A percentile compares a stretch with the other conserved stretches of the same genome.
Evolutionary conservation across 2,797 vertebrate genomes (phyloP).

Genomic region (Etheostoma perlongum): DNA sequence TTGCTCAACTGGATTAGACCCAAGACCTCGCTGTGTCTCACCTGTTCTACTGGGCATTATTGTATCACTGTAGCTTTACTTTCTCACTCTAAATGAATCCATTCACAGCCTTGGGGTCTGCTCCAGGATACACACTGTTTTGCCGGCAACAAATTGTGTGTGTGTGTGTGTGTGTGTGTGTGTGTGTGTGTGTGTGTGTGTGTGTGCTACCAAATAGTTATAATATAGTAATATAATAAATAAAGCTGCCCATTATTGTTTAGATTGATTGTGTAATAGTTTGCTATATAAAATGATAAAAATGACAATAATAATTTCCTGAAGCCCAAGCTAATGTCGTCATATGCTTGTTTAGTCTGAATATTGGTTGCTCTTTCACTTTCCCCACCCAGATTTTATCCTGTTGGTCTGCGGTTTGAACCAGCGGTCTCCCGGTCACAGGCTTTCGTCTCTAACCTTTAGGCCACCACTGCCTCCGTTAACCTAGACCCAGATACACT

Average conservation of each 20-base stretch:
- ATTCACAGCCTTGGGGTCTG: conserved; percentile 62
- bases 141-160: conserved; percentile 45
- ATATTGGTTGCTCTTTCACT: too few species aligned
- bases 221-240: too few species aligned
- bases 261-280: background rate
- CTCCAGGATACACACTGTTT: conserved; percentile 46
- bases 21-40: conserved; percentile 71
- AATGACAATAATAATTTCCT: background rate
- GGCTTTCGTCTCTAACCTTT: too few species aligned
- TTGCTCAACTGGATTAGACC: conserved; percentile 59
- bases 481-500: background rate
- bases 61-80: conserved; percentile 24
- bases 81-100: conserved; percentile 63
- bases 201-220: background rate
- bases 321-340: background rate
- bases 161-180: background rate
- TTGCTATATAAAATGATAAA: background rate
- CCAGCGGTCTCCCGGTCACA: too few species aligned
- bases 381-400: too few species aligned
- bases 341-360: background rate
- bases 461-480: background rate
- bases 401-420: too few species aligned
- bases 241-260: background rate
- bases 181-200: background rate
- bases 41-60: conserved; percentile 63